Conservation (phyloP, 2,113 vertebrate genomes). For the Paraplagusia blochii region DNA sequence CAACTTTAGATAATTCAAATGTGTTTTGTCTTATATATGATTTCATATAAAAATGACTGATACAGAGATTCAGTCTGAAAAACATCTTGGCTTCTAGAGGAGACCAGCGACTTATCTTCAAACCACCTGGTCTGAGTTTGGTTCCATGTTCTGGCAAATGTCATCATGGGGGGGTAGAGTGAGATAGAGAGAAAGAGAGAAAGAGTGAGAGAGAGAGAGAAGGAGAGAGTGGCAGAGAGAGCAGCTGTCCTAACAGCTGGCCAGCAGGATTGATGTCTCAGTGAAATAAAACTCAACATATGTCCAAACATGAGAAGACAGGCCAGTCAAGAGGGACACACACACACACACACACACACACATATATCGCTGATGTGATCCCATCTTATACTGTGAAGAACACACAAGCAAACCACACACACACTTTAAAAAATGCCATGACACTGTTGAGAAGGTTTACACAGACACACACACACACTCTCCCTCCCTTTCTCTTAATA, state of each 20-base stretch:
- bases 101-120: not conserved
- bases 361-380: conserved; percentile 7
- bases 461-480: conserved; percentile 7
- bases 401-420: conserved; percentile 31
- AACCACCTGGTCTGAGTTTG: not conserved
- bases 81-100: too few species aligned
- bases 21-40: too few species aligned
- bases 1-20: too few species aligned
- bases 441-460: conserved; percentile 18
- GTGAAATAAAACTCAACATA: conserved; percentile 99
- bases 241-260: conserved; percentile 97
- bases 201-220: conserved; percentile 44
- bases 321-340: conserved; percentile 55
- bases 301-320: conserved; percentile 92
- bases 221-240: conserved; percentile 35
- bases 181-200: conserved; percentile 11
- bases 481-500: too few species aligned
- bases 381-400: conserved; percentile 20
- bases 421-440: conserved; percentile 51
- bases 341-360: conserved; percentile 25
- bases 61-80: too few species aligned
- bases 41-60: too few species aligned
- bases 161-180: too few species aligned
- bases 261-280: conserved; percentile 95
- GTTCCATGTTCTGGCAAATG: not conserved